Base-by-base conservation (phyloP, 1,140 invertebrate genomes). In the Drosophila grimshawi region DNA sequence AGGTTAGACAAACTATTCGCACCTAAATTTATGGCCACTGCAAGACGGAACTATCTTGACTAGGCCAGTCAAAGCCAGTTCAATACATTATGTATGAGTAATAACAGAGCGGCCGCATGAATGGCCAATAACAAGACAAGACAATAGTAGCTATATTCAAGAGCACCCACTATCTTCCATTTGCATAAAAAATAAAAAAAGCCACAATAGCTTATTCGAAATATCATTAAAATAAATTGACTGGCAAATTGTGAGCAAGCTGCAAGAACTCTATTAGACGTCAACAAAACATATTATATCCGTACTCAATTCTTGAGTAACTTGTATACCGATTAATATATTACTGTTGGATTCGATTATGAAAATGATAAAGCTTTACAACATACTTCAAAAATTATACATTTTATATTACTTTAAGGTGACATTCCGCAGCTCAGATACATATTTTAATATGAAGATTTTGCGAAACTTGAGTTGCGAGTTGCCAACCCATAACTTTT, bases 1-100 rank as follows among this genome's bases (percentile, higher is more conserved):
- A 89, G 85, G 85, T 89, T 89, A 89, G 85, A 89, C 85, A 89
- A 89, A 89, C 85, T 89, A 89, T 89, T 89, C 82, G 75, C 75
- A 81, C 37, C 49, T 46, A 76, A 89, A 89, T 89, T 89, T 89
- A 89, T 89, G 85, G 85, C 80, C 78, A 81, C 80, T 72, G 73
- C 85, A 89, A 89, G 85, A 89, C 80, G 85, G 85, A 89, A 89
- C 85, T 80, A 67, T 56, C 59, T 46, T 59, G 72, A 49, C 65
- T 69, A 57, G 71, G 62, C 62, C 73, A 45, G 65, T 19, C 45
- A 11, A 37, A 59, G 45, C 35, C 81, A 60, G 56, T n/a, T 60
- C 59, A 43, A 82, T 88, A 65, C 76, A 88, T 83, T 66, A 88
- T 89, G 83, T 80, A 89, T 89, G 73, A 88, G 78, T 85, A 78